Conservation (phyloP, 2,888 invertebrate genomes). For the Tenthredo scrophulariae region DNA sequence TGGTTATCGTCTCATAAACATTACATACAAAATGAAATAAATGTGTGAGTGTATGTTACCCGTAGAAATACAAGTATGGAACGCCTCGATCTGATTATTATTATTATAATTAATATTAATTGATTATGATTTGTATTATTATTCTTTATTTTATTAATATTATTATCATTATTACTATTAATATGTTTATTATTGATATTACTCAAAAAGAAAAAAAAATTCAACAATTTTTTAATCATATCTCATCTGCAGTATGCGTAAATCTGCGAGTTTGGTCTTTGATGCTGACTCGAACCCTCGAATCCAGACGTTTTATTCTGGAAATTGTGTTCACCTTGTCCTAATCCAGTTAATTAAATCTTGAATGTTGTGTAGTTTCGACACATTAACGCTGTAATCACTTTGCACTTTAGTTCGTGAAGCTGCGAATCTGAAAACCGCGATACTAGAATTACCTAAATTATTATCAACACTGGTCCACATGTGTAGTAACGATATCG, state of each 20-base stretch:
- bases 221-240: neutral
- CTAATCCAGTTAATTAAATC: neutral
- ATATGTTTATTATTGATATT: neutral
- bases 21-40: conserved; percentile 61
- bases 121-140: conserved; percentile 17
- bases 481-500: conserved; percentile 59
- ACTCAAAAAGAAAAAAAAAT: neutral
- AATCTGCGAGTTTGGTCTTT: neutral
- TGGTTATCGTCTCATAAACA: conserved; percentile 65
- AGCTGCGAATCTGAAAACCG: neutral
- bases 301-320: neutral
- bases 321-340: neutral
- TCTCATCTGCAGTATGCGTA: neutral
- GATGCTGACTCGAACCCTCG: neutral
- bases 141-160: neutral
- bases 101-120: neutral
- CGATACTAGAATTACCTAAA: conserved; percentile 51
- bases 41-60: conserved; percentile 64
- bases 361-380: conserved; percentile 31
- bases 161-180: conserved; percentile 17
- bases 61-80: conserved; percentile 57
- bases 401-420: neutral
- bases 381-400: neutral
- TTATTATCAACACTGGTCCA: conserved; percentile 59
- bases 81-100: conserved; percentile 38